These are phyloP conservation scores for Cichladusa arquata DNA, from an alignment of 2,113 vertebrate species.

Conservation along the genomic window DNA sequence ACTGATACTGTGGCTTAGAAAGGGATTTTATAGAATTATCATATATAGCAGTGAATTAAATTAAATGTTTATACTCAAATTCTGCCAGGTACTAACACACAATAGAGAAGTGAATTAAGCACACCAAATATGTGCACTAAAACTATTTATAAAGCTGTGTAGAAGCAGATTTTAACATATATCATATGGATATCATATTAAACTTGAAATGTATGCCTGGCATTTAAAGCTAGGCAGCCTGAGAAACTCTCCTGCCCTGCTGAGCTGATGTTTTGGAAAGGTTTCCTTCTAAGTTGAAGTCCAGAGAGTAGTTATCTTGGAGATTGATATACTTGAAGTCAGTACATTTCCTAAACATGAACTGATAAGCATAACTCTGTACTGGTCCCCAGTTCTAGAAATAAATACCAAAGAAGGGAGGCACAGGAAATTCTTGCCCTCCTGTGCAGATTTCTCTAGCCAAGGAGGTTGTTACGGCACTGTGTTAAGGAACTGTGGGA, in stretches of 20 bases:
- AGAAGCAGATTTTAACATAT: neutral
- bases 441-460: neutral
- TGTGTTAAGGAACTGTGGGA: neutral
- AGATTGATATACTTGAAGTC: neutral
- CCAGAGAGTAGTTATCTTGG: neutral
- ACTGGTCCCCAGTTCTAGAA: neutral
- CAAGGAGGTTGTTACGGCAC: neutral
- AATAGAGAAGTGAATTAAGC: slow-evolving; percentile 36
- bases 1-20: neutral
- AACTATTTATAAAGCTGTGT: slow-evolving; percentile 45
- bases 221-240: neutral
- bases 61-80: neutral
- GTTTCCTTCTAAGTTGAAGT: neutral
- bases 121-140: neutral
- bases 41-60: slow-evolving; percentile 4
- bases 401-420: neutral
- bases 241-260: neutral
- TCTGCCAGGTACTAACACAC: neutral
- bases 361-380: neutral
- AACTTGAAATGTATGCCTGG: neutral
- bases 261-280: neutral
- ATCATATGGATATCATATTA: neutral
- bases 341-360: neutral
- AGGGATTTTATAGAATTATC: neutral
- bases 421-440: neutral